Percentiles rank a stretch among this genome's conserved stretches.
Conservation (phyloP, 2,113 vertebrate genomes). For the Nerophis lumbriciformis region DNA sequence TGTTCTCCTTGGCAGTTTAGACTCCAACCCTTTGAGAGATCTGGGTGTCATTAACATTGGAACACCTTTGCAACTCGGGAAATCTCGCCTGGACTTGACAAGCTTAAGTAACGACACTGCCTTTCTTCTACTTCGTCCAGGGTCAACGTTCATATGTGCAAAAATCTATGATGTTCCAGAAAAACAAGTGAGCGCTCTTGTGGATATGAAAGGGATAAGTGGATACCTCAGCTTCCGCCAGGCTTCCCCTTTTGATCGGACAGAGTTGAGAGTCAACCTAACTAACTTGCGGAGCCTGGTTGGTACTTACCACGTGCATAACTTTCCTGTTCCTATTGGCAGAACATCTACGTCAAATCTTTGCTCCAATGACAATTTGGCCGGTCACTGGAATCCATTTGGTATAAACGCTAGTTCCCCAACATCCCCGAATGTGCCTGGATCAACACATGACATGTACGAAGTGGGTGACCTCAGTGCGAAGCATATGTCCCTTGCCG, state of each 20-base stretch:
- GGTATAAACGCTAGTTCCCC: conserved; percentile 33
- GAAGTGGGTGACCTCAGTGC: conserved; percentile 74
- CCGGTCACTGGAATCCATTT: conserved; percentile 76
- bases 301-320: conserved; percentile 67
- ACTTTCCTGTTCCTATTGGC: conserved; percentile 65
- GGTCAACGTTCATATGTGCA: conserved; percentile 55
- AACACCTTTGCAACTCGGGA: conserved; percentile 41
- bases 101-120: conserved; percentile 3
- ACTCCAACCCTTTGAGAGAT: conserved; percentile 22
- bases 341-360: conserved; percentile 23
- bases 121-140: conserved; percentile 53
- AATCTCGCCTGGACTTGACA: conserved; percentile 54
- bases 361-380: conserved; percentile 69
- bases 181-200: conserved; percentile 59
- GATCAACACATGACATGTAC: conserved; percentile 70
- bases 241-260: conserved; percentile 71
- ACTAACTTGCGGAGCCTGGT: conserved; percentile 52
- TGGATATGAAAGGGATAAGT: conserved; percentile 71
- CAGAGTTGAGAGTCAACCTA: conserved; percentile 62
- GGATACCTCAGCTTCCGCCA: conserved; percentile 69
- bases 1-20: conserved; percentile 36
- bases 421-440: conserved; percentile 53
- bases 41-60: conserved; percentile 62
- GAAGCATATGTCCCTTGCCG: conserved; percentile 62
- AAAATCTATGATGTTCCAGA: conserved; percentile 49